phyloP scores from a whole-genome alignment of 2,113 vertebrate genomes.

The Hemicordylus capensis region DNA sequence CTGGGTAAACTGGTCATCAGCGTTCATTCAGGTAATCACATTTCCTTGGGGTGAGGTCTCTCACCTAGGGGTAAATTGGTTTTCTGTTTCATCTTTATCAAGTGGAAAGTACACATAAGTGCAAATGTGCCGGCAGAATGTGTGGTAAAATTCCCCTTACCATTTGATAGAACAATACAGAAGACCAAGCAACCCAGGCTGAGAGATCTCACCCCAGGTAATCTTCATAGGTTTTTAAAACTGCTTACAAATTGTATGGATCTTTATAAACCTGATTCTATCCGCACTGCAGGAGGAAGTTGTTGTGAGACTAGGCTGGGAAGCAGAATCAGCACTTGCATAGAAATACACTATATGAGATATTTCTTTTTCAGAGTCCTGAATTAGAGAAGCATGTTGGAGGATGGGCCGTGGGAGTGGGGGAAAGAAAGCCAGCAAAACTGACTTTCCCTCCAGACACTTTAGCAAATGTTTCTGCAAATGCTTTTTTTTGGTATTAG shows the following conservation, averaged over 20 bases:
- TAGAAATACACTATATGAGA: constrained; percentile 50
- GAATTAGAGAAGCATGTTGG: neutral
- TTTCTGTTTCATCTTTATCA: neutral
- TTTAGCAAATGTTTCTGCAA: constrained; percentile 59
- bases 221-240: too few relatives aligned
- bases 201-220: neutral
- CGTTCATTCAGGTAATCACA: neutral
- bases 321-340: neutral
- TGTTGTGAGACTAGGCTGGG: neutral
- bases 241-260: neutral
- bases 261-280: neutral
- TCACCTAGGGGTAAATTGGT: neutral
- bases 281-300: neutral
- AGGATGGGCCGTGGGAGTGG: too few relatives aligned
- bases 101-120: neutral
- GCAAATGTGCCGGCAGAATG: neutral
- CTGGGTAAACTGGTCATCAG: neutral
- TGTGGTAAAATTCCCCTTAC: neutral
- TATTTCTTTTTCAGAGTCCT: constrained; percentile 42
- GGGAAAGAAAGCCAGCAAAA: constrained; percentile 12
- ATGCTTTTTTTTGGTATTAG: constrained; percentile 55
- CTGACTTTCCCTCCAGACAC: constrained; percentile 1
- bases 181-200: neutral
- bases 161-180: neutral
- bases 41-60: neutral